phyloP scores from a whole-genome alignment of 2,113 vertebrate genomes.

The Hippocampus mohnikei region DNA sequence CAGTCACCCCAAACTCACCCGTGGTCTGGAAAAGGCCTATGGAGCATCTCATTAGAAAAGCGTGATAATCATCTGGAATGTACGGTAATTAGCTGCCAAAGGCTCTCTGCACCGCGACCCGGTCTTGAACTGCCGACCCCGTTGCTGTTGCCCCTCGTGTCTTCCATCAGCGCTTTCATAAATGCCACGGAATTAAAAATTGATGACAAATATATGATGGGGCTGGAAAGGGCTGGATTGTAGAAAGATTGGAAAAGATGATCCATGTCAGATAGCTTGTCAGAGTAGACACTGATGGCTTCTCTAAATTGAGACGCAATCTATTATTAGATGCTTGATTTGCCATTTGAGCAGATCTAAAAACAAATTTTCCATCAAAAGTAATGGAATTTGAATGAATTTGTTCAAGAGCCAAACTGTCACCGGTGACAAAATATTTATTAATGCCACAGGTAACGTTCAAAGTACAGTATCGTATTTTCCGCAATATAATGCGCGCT shows the following conservation, averaged over 20 bases:
- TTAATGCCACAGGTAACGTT: neutral
- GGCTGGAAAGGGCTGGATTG: neutral
- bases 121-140: constrained; percentile 23
- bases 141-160: constrained; percentile 15
- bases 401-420: neutral
- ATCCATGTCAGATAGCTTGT: neutral
- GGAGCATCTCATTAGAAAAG: constrained; percentile 35
- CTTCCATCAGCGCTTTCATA: constrained; percentile 23
- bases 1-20: constrained; percentile 16
- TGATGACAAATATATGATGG: constrained; percentile 25
- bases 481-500: too few species aligned
- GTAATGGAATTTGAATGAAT: neutral
- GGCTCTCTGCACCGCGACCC: constrained; percentile 21
- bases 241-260: constrained; percentile 5
- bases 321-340: neutral
- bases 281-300: neutral
- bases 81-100: constrained; percentile 39
- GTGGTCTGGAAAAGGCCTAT: constrained; percentile 8
- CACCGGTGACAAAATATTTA: neutral
- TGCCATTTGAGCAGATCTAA: neutral
- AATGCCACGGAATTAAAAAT: constrained; percentile 33
- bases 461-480: neutral
- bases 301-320: neutral
- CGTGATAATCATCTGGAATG: constrained; percentile 55
- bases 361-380: neutral